Conservation (phyloP, 2,888 invertebrate species). For the Drosophila rellima region DNA sequence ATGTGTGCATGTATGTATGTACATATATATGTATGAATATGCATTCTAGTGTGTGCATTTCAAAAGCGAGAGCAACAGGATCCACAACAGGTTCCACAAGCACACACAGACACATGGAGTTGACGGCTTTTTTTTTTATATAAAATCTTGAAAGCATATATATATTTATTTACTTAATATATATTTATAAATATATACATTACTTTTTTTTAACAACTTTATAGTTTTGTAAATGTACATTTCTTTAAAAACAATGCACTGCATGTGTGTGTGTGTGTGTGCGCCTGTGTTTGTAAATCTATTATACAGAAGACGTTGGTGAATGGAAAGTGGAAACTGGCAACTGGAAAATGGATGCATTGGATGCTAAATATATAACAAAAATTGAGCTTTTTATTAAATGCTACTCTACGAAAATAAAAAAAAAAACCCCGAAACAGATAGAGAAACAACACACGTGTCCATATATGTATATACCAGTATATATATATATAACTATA, state of each 20-base stretch:
- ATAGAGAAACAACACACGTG: constrained; percentile 3
- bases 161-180: too few species aligned
- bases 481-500: constrained; percentile 12
- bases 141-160: too few species aligned
- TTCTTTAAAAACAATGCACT: background rate
- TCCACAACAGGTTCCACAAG: background rate
- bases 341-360: constrained; percentile 30
- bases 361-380: constrained; percentile 52
- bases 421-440: constrained; percentile 1
- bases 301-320: too few species aligned
- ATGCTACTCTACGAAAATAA: constrained; percentile 22
- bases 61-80: background rate
- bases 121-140: background rate
- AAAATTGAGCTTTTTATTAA: constrained; percentile 52
- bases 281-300: constrained; percentile 8
- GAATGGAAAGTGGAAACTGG: background rate
- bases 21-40: constrained; percentile 10
- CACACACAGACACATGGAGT: constrained; percentile 2
- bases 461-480: constrained; percentile 17
- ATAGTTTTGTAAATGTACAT: background rate
- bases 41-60: constrained; percentile 4
- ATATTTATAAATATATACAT: constrained; percentile 12
- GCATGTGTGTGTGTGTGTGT: background rate
- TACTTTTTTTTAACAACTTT: background rate
- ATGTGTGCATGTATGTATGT: background rate